A percentile compares a stretch with the other conserved stretches of the same genome.
These are phyloP conservation scores for Ia io DNA, from an alignment of 2,113 vertebrate species.

Conservation along the genomic window DNA sequence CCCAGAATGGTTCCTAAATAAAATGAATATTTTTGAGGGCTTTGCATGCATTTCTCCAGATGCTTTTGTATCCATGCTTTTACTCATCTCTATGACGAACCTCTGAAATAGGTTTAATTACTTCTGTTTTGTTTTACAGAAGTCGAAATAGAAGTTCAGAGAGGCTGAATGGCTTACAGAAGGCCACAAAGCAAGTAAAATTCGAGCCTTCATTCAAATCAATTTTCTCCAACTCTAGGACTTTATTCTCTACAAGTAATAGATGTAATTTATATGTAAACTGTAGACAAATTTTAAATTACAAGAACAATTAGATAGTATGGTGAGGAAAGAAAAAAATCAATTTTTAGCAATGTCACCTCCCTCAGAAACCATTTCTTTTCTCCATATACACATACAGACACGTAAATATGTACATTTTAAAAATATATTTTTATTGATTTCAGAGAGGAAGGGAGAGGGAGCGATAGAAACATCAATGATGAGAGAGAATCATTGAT, in stretches of 20 bases:
- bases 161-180: not conserved
- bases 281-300: not conserved
- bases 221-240: not conserved
- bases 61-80: not conserved
- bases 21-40: not conserved
- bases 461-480: no score
- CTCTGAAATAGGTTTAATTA: not conserved
- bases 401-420: not conserved
- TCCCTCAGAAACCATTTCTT: not conserved
- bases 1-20: not conserved
- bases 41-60: not conserved
- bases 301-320: not conserved
- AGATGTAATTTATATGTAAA: not conserved
- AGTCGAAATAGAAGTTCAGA: conserved; percentile 28
- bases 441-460: no score
- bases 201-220: not conserved
- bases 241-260: not conserved
- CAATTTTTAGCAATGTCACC: not conserved
- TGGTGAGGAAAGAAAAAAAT: not conserved
- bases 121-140: not conserved
- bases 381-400: not conserved
- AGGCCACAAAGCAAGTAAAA: conserved; percentile 5
- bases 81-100: not conserved
- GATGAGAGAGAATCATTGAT: no score
- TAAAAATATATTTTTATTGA: not conserved